phyloP scores from a whole-genome alignment of 2,113 vertebrate species.

The Leptobrachium ailaonicum region DNA sequence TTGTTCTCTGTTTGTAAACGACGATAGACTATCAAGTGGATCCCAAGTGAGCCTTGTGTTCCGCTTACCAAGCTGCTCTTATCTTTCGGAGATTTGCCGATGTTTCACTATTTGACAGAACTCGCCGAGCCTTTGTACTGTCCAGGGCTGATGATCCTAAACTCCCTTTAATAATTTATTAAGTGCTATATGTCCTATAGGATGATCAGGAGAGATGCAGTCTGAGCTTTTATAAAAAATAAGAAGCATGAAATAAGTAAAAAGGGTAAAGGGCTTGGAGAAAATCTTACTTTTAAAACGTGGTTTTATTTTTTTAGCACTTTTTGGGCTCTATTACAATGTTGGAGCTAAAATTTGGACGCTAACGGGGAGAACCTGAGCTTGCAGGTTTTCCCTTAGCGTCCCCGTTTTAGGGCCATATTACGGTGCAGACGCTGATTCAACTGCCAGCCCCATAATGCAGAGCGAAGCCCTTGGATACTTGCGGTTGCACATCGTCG shows the following conservation, averaged over 20 bases:
- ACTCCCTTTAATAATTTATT: conserved; percentile 68
- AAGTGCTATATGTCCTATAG: conserved; percentile 63
- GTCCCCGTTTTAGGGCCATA: too few species aligned
- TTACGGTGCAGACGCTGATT: too few species aligned
- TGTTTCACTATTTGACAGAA: conserved; percentile 61
- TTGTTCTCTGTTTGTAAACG: too few species aligned
- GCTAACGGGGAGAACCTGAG: too few species aligned
- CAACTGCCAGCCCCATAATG: too few species aligned
- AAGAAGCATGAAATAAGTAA: too few species aligned
- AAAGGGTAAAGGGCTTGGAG: not conserved
- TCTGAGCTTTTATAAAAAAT: conserved; percentile 51
- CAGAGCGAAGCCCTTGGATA: too few species aligned
- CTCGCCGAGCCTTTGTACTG: conserved; percentile 61
- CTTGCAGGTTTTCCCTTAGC: too few species aligned
- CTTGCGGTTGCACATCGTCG: too few species aligned
- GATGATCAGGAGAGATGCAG: conserved; percentile 61
- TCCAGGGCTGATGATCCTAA: conserved; percentile 57
- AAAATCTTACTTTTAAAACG: not conserved
- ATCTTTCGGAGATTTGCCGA: conserved; percentile 61
- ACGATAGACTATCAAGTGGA: conserved; percentile 49
- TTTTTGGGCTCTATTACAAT: too few species aligned
- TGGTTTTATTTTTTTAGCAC: not conserved
- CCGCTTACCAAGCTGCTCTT: conserved; percentile 68
- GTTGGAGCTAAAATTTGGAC: too few species aligned
- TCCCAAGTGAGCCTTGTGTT: conserved; percentile 64